Evolutionary conservation across 2,113 vertebrate genomes (phyloP).

Genomic region (Stomatorhinus ivindoensis): DNA sequence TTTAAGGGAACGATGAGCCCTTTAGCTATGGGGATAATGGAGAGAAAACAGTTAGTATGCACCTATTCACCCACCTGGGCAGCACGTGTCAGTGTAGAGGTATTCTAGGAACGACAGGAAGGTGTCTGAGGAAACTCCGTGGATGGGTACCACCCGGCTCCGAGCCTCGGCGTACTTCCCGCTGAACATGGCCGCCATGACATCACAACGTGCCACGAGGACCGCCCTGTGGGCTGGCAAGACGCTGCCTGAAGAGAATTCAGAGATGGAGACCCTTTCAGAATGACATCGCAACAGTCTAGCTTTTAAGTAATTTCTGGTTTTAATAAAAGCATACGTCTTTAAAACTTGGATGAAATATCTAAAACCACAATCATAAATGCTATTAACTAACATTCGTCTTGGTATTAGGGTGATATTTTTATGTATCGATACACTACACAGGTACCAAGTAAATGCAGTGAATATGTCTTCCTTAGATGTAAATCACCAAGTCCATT

Average conservation of each 20-base stretch:
- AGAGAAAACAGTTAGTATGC: neutral
- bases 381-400: neutral
- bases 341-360: neutral
- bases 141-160: conserved; percentile 81
- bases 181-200: conserved; percentile 97
- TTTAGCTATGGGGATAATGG: neutral
- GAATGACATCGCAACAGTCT: neutral
- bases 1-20: neutral
- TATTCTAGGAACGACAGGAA: conserved; percentile 94
- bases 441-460: neutral
- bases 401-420: neutral
- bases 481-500: neutral
- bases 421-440: neutral
- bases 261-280: neutral
- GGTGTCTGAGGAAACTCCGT: conserved; percentile 90
- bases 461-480: neutral
- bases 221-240: conserved; percentile 88
- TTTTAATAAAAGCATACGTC: neutral
- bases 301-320: neutral
- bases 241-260: conserved; percentile 60
- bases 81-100: conserved; percentile 91
- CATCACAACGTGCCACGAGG: conserved; percentile 86
- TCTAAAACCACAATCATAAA: neutral
- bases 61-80: conserved; percentile 72
- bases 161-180: conserved; percentile 89